Base-by-base conservation (phyloP, 2,797 vertebrate species). In the Alectoris magna region DNA sequence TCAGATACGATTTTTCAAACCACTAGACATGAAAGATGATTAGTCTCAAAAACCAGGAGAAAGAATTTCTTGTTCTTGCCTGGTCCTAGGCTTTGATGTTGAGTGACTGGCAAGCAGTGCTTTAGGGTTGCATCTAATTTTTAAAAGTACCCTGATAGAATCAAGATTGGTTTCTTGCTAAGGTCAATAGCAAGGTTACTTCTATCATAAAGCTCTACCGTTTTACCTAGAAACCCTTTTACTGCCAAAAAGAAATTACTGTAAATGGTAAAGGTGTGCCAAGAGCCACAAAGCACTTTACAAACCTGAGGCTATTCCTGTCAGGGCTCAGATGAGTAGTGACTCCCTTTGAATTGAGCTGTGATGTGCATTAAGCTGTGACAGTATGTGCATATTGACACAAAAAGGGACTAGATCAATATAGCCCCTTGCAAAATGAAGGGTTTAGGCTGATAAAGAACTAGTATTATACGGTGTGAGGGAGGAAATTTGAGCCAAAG, bases 391-490 rank as follows among this genome's bases (percentile, higher is more conserved):
- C 53, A 21, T 43, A 34, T 58, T 60, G 79, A 84, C 82, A 78
- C 48, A 53, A 71, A 93, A 88, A 74, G 23, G 11, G 82, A 31
- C 46, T 39, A 16, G 51, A 91, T 90, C 70, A 60, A 84, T 92
- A 88, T 0, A 82, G 73, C 43, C 44, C 31, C 85, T 86, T 91
- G 70, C 58, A 90, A 94, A 95, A 94, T 49, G 71, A 87, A 93
- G 70, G 43, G 39, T 38, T 72, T 34, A 46, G 51, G 27, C 66
- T 2, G 4, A 64, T 58, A 76, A 0, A 6, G 71, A 87, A 58
- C 84, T 76, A 56, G 73, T 87, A 78, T 70, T 76, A 68, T 36
- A 53, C 13, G 46, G 29, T 1, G 1, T 70, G 71, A 78, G 82
- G 70, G 64, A 92, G 73, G 56, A 92, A 81, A 95, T 91, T 84